phyloP scores from a whole-genome alignment of 2,113 vertebrate species.

The Strix uralensis region DNA sequence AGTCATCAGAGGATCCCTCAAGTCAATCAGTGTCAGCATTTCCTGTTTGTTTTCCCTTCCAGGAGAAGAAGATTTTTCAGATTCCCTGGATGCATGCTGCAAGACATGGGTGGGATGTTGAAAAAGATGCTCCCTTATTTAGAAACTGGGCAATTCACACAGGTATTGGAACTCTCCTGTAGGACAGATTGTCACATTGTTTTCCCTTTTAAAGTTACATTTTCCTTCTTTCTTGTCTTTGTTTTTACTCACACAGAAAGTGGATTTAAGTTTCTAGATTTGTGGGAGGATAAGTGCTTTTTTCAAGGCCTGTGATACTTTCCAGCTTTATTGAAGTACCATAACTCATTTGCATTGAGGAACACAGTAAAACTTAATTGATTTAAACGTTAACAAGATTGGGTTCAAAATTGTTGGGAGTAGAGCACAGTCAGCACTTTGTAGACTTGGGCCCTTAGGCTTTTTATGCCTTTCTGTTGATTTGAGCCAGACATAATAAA shows the following conservation, averaged over 20 bases:
- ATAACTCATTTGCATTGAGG: neutral
- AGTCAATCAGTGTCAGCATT: constrained; percentile 10
- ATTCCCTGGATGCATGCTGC: constrained; percentile 92
- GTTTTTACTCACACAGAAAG: neutral
- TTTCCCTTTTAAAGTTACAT: neutral
- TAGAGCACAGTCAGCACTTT: constrained; percentile 24
- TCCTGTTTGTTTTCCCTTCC: constrained; percentile 41
- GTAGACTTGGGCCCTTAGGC: neutral
- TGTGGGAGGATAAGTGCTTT: neutral
- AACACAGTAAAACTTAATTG: constrained; percentile 16
- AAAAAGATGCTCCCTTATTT: constrained; percentile 89
- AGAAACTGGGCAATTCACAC: constrained; percentile 91
- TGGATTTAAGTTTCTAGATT: neutral
- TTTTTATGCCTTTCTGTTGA: constrained; percentile 4
- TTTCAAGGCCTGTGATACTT: neutral
- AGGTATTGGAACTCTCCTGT: constrained; percentile 69
- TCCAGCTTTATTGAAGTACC: neutral
- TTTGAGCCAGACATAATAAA: constrained; percentile 38
- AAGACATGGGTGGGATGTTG: constrained; percentile 89
- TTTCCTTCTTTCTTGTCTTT: neutral
- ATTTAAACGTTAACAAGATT: constrained; percentile 7
- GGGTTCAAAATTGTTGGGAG: neutral
- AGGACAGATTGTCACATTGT: neutral
- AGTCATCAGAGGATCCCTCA: neutral
- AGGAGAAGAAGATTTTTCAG: constrained; percentile 92